Conservation (phyloP, 2,113 vertebrate genomes). For the Chaenocephalus aceratus region DNA sequence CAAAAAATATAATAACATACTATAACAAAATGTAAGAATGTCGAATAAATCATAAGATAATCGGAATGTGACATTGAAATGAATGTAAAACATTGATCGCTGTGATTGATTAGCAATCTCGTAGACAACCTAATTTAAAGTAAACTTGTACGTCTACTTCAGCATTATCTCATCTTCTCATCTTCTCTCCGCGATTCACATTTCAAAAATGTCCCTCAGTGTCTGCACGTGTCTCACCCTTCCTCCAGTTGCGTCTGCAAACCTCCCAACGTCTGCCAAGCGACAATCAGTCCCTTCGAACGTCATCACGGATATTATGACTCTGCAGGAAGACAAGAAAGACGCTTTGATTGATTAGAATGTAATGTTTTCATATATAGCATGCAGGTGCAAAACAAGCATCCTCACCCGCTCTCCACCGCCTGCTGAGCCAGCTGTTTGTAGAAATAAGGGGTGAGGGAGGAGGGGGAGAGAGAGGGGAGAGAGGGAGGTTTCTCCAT, state of each 20-base stretch:
- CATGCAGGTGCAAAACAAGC: neutral
- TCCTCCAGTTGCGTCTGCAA: slow-evolving; percentile 69
- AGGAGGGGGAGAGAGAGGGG: slow-evolving; percentile 20
- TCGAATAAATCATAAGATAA: too few species aligned
- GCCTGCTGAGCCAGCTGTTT: slow-evolving; percentile 77
- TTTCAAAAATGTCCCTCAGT: too few species aligned
- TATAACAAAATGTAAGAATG: too few species aligned
- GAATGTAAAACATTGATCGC: neutral
- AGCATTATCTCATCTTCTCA: too few species aligned
- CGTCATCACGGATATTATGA: slow-evolving; percentile 70
- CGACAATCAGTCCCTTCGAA: slow-evolving; percentile 72
- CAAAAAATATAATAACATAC: too few species aligned
- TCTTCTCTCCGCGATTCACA: too few species aligned
- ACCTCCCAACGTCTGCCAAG: slow-evolving; percentile 62
- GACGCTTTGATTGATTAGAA: accelerated
- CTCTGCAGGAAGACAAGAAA: slow-evolving; percentile 32
- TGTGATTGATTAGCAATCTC: neutral
- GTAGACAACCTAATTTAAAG: too few species aligned
- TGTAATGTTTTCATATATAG: neutral
- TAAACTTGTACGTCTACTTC: too few species aligned
- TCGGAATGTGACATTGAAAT: too few species aligned
- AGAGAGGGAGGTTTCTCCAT: slow-evolving; percentile 60
- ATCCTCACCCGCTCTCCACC: slow-evolving; percentile 76
- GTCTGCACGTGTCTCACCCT: slow-evolving; percentile 43
- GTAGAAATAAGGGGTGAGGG: slow-evolving; percentile 76